Conservation (phyloP, 2,113 vertebrate genomes). For the Apodemus speciosus region DNA sequence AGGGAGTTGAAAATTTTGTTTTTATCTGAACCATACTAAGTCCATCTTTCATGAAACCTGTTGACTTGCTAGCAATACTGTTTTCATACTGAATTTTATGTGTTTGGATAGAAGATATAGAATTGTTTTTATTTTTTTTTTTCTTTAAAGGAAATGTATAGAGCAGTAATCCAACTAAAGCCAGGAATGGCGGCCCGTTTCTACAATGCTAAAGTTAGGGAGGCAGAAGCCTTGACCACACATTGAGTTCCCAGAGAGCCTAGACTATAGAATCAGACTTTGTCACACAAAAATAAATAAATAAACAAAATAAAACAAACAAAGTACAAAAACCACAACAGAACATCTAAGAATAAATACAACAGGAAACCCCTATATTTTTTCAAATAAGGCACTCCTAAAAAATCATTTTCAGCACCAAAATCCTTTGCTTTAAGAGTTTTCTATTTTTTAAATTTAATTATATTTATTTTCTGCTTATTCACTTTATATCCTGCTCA, state of each 20-base stretch:
- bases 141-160: constrained; percentile 4
- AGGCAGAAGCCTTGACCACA: neutral
- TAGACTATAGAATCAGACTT: neutral
- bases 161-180: neutral
- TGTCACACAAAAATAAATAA: neutral
- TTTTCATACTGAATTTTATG: too few species aligned
- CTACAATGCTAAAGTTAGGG: neutral
- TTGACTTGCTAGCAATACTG: neutral
- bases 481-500: too few species aligned
- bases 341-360: neutral
- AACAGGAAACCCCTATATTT: neutral
- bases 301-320: too few species aligned
- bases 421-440: neutral
- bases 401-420: neutral
- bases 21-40: neutral
- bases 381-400: neutral
- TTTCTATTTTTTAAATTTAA: neutral
- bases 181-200: neutral
- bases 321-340: too few species aligned
- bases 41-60: neutral
- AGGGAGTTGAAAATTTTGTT: neutral
- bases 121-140: neutral
- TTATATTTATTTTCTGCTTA: too few species aligned
- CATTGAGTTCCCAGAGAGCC: neutral
- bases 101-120: too few species aligned